Evolutionary conservation across 2,113 vertebrate genomes (phyloP).

Genomic region (Sula dactylatra): DNA sequence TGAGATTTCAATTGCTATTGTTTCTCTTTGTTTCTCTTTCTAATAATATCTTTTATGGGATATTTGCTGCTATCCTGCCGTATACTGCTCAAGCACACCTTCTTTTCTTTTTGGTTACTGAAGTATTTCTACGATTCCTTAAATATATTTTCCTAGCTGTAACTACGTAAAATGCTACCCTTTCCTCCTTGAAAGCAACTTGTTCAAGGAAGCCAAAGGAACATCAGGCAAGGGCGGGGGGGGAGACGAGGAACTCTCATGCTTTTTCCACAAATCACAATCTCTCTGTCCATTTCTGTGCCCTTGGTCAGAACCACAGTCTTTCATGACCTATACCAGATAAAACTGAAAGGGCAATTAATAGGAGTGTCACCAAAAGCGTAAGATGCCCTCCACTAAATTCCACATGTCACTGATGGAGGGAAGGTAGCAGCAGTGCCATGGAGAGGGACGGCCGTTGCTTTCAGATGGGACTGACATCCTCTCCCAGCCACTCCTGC

Average conservation of each 20-base stretch:
- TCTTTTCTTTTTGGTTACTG: background rate
- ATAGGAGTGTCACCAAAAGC: background rate
- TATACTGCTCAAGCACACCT: background rate
- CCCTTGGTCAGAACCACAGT: background rate
- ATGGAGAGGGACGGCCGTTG: background rate
- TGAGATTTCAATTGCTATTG: background rate
- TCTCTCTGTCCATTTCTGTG: background rate
- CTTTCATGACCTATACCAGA: background rate
- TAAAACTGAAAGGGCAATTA: background rate
- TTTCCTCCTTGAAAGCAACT: background rate
- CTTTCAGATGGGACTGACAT: background rate
- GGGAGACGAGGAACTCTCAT: too few relatives aligned
- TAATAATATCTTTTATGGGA: background rate
- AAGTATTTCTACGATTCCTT: background rate
- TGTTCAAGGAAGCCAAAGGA: background rate
- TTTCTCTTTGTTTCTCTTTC: background rate
- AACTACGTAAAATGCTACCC: background rate
- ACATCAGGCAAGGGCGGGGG: background rate
- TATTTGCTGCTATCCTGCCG: background rate
- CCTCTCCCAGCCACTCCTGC: background rate
- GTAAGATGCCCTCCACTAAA: background rate
- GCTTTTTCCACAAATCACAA: background rate
- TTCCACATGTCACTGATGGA: background rate
- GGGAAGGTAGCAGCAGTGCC: background rate
- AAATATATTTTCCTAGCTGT: background rate